Conservation (phyloP, 2,113 vertebrate genomes). For the Panthera tigris region DNA sequence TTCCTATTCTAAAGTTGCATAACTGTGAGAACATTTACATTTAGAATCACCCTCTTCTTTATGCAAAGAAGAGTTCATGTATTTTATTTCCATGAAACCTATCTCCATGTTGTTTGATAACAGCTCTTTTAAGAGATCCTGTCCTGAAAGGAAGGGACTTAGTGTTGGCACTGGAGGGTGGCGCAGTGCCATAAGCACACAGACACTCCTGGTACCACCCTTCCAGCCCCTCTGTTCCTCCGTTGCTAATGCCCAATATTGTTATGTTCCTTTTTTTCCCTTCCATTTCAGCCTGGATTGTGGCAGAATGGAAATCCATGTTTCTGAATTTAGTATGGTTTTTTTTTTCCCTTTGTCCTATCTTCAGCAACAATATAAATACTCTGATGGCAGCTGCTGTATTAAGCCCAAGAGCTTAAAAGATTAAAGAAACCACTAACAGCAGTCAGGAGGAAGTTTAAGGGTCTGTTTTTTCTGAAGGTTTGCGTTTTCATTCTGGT, state of each 20-base stretch:
- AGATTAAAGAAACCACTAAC: conserved; percentile 90
- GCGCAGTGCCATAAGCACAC: background rate
- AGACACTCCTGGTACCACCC: background rate
- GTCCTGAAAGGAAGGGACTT: background rate
- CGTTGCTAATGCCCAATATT: background rate
- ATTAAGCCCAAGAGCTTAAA: conserved; percentile 88
- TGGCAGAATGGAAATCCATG: background rate
- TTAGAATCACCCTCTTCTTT: background rate
- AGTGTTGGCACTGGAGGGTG: background rate
- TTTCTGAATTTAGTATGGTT: conserved; percentile 62
- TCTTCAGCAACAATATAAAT: conserved; percentile 81
- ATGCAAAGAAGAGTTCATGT: background rate
- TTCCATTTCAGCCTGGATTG: conserved; percentile 1
- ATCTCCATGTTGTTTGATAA: background rate
- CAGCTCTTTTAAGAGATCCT: background rate
- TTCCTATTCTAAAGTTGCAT: background rate
- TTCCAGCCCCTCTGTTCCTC: background rate
- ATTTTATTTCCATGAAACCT: background rate
- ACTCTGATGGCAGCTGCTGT: conserved; percentile 84
- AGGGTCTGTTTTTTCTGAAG: conserved; percentile 83
- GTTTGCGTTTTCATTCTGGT: conserved; percentile 80
- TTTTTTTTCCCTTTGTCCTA: conserved; percentile 54
- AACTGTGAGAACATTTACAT: background rate
- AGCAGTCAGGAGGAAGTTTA: conserved; percentile 84
- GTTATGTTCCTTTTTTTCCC: background rate